A percentile compares a stretch with the other conserved stretches of the same genome.
phyloP scores from a whole-genome alignment of 2,797 vertebrate genomes.

The Octomys mimax region DNA sequence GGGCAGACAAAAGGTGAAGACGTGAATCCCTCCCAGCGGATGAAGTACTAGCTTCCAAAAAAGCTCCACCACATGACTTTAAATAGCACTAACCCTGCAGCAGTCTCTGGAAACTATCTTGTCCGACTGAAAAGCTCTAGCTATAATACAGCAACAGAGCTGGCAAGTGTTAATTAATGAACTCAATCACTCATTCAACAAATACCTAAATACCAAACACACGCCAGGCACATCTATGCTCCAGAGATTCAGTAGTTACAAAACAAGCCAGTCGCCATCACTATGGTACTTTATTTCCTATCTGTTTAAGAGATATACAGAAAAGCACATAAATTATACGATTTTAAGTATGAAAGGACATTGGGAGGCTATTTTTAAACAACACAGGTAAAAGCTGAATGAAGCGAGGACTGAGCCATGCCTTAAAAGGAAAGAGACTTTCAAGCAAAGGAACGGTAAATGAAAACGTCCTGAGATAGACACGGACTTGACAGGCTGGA shows the following conservation, averaged over 20 bases:
- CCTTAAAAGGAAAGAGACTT: background rate
- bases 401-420: background rate
- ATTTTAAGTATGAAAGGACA: conserved; percentile 37
- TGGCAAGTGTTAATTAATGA: background rate
- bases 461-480: background rate
- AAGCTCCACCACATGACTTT: background rate
- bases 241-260: conserved; percentile 24
- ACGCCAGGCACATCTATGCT: background rate
- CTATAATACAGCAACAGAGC: background rate
- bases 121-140: background rate
- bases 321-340: background rate
- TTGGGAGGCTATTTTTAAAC: conserved; percentile 41
- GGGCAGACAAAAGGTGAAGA: conserved; percentile 52
- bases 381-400: conserved; percentile 36
- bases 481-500: background rate
- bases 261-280: conserved; percentile 4
- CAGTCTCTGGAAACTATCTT: background rate
- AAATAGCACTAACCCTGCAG: background rate
- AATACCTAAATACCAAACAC: background rate
- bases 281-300: background rate
- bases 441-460: background rate
- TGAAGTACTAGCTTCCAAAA: conserved; percentile 21
- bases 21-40: background rate
- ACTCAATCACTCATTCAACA: conserved; percentile 33
- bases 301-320: conserved; percentile 38